Evolutionary conservation across 1,140 invertebrate species (phyloP).

Genomic region (Leptinotarsa undecemlineata): DNA sequence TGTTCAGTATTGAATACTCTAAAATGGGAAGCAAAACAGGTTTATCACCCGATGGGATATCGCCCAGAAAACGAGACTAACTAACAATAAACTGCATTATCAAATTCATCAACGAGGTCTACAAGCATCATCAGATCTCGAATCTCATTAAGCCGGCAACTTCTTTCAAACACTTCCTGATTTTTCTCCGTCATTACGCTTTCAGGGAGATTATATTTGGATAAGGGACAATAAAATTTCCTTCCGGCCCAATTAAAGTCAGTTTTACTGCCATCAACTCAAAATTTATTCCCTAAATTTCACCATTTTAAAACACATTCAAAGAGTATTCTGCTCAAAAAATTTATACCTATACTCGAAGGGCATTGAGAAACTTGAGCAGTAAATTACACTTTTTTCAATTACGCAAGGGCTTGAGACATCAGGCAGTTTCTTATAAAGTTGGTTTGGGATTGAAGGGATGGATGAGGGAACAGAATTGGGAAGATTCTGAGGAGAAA

Average conservation of each 20-base stretch:
- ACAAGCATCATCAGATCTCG: no score
- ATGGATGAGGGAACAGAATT: no score
- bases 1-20: not conserved
- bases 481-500: no score
- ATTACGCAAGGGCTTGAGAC: not conserved
- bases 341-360: conserved; percentile 1
- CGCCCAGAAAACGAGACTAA: no score
- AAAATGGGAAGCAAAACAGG: no score
- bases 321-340: conserved; percentile 12
- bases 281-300: conserved; percentile 18
- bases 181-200: not conserved
- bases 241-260: conserved; percentile 15
- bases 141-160: not conserved
- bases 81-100: no score
- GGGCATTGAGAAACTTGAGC: conserved; percentile 2
- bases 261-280: conserved; percentile 17
- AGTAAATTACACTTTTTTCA: not conserved
- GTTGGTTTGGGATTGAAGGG: no score
- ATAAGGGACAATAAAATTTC: conserved; percentile 18
- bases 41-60: no score
- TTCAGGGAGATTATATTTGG: conserved; percentile 7
- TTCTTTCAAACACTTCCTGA: not conserved
- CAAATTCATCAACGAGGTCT: no score
- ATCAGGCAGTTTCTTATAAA: not conserved
- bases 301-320: conserved; percentile 20